phyloP scores from a whole-genome alignment of 2,113 vertebrate species.

The Bufo gargarizans region DNA sequence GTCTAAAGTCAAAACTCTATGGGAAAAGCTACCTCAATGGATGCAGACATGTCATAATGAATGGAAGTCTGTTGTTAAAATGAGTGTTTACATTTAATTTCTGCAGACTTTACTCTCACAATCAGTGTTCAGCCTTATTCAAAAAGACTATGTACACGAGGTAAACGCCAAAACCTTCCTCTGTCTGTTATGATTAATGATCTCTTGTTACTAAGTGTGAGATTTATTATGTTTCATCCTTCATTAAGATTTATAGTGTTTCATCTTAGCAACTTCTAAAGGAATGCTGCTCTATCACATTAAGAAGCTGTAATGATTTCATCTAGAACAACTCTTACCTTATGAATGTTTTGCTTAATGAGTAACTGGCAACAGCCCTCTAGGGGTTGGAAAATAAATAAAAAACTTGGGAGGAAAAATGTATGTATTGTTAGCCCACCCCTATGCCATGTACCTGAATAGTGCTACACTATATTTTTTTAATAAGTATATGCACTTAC shows the following conservation, averaged over 20 bases:
- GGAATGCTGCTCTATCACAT: constrained; percentile 5
- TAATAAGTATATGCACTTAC: not conserved
- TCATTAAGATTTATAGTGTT: constrained; percentile 14
- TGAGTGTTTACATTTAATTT: not conserved
- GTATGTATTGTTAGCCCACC: not conserved
- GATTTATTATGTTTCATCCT: constrained; percentile 34
- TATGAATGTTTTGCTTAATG: not conserved
- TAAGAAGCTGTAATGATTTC: constrained; percentile 8
- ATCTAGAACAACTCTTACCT: not conserved
- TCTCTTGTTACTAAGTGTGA: constrained; percentile 25
- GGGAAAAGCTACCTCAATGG: too few relatives aligned
- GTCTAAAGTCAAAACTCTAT: too few relatives aligned
- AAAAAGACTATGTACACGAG: not conserved
- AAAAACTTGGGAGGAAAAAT: too few relatives aligned
- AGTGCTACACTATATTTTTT: not conserved
- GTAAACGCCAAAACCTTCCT: not conserved
- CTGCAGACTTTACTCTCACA: not conserved
- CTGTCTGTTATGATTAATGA: constrained; percentile 20
- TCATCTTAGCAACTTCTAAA: constrained; percentile 43
- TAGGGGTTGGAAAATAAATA: not conserved
- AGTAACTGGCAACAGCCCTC: not conserved
- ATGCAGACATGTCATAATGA: not conserved
- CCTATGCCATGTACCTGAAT: not conserved
- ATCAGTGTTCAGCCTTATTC: constrained; percentile 16
- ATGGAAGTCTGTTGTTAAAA: not conserved